phyloP scores from a whole-genome alignment of 92 coral and sea anemone species.

The Palythoa grandiflora region DNA sequence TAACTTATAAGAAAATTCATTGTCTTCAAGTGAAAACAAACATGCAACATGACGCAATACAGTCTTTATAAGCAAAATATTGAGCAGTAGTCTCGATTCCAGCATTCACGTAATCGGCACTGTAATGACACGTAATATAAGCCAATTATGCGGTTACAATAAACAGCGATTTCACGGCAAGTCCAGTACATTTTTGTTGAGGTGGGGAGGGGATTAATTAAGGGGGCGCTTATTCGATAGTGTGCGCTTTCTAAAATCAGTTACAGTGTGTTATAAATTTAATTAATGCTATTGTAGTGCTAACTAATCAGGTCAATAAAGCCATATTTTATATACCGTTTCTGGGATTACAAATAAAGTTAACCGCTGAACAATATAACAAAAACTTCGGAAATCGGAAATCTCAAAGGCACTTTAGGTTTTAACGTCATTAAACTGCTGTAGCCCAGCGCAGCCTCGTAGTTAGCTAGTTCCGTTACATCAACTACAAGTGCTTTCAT shows the following conservation, averaged over 20 bases:
- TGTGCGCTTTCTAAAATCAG: too few relatives aligned
- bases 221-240: too few relatives aligned
- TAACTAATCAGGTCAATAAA: not conserved
- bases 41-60: too few relatives aligned
- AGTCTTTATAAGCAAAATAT: too few relatives aligned
- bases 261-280: too few relatives aligned
- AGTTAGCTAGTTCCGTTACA: not conserved
- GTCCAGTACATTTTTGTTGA: too few relatives aligned
- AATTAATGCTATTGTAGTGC: not conserved
- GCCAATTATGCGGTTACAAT: too few relatives aligned
- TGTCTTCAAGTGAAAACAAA: not conserved
- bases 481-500: not conserved
- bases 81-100: not conserved
- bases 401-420: not conserved
- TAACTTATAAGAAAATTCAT: too few relatives aligned
- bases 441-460: not conserved
- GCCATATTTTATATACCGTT: not conserved
- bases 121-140: too few relatives aligned
- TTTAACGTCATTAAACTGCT: not conserved
- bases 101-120: not conserved
- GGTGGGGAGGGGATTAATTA: too few relatives aligned
- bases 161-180: too few relatives aligned
- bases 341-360: not conserved
- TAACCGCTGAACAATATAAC: conserved; percentile 6
- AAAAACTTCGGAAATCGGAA: not conserved